phyloP scores from a whole-genome alignment of 2,113 vertebrate species.

The Pterocles burchelli region DNA sequence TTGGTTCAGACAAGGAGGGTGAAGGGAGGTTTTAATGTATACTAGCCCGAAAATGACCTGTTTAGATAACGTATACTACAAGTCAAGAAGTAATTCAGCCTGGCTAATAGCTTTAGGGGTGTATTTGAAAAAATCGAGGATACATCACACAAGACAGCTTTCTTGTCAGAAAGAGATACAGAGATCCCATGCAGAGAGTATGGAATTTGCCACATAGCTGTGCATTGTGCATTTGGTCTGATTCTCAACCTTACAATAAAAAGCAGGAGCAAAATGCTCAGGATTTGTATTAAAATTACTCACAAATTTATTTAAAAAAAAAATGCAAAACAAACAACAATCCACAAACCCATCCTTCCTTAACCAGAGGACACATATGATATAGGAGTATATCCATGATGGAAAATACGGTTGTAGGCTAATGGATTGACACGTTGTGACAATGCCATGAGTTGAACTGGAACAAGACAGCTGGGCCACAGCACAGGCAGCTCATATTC shows the following conservation, averaged over 20 bases:
- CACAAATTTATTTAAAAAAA: not conserved
- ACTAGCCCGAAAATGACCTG: not conserved
- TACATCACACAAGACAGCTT: not conserved
- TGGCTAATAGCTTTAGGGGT: slow-evolving; percentile 23
- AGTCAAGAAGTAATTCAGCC: not conserved
- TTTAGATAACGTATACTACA: not conserved
- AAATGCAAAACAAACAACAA: not conserved
- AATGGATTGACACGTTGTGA: not conserved
- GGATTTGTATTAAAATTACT: not conserved
- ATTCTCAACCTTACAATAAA: not conserved
- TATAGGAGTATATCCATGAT: not conserved
- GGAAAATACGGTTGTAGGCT: not conserved
- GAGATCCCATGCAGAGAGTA: not conserved
- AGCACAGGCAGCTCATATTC: not conserved
- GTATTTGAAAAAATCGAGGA: not conserved
- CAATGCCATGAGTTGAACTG: not conserved
- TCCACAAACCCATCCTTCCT: not conserved
- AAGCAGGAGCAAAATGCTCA: not conserved
- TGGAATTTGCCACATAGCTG: not conserved
- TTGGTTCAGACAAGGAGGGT: not conserved
- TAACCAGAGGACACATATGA: not conserved
- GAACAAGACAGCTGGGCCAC: not conserved
- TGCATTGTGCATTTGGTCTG: not conserved
- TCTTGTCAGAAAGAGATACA: not conserved
- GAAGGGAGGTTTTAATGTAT: not conserved